Evolutionary conservation across 2,113 vertebrate genomes (phyloP), one percentile per base, ranked within the genome.

Genomic region (Dasyornis broadbenti): DNA sequence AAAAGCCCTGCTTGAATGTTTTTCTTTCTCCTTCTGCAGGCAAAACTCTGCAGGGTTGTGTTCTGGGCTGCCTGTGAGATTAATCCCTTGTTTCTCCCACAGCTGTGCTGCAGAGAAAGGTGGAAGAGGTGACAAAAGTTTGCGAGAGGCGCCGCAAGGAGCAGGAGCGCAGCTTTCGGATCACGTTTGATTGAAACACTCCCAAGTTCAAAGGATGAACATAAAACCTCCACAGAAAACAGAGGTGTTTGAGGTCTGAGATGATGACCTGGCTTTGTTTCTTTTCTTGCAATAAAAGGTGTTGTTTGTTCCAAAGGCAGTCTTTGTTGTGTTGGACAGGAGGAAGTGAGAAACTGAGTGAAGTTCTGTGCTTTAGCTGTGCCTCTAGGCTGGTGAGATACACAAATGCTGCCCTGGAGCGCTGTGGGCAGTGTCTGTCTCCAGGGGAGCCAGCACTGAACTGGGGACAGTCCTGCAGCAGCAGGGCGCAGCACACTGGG

Each of bases 111-210:
- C 99, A 99, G 98, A 98, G 99, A 50, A 98, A 99, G 86, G 99
- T 99, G 47, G 99, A 99, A 84, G 99, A 99, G 82, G 99, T 99
- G 83, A 98, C 98, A 50, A 99, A 98, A 54, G 94, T 99, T 64
- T 99, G 98, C 0, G 99, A 99, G 94, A 98, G 97, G 37, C 99
- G 99, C 13, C 98, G 99, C 79, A 99, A 99, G 92, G 99, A 99
- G 92, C 99, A 99, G 81, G 99, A 99, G 94, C 99, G 99, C 95
- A 98, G 98, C 88, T 99, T 98, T 88, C 97, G 98, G 30, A 98
- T 99, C 82, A 97, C 98, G 0, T 99, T 99, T 69, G 98, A 98
- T 35, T 98, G 92, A 98, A 47, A 3, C 19, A 33, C 7, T 45
- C 21, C 53, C 1, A 8, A 11, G 24, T 22, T 40, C 28, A 10